Conservation (phyloP, 2,888 invertebrate genomes). For the Ligdia adustata region DNA sequence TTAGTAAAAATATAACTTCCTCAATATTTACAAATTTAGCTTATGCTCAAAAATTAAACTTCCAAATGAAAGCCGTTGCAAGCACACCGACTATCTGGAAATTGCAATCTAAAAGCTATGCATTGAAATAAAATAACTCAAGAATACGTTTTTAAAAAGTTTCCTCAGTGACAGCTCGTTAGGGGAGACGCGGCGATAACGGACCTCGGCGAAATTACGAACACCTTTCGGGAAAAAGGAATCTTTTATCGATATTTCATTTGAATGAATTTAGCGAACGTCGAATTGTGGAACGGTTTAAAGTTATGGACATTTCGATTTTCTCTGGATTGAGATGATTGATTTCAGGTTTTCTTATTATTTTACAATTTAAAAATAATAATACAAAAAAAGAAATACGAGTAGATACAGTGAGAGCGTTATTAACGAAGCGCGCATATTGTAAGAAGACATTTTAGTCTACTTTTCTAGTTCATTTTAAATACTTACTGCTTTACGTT, state of each 20-base stretch:
- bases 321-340: too few species aligned
- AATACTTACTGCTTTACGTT: too few species aligned
- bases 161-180: slow-evolving; percentile 43
- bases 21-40: too few species aligned
- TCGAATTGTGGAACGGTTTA: slow-evolving; percentile 14
- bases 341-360: too few species aligned
- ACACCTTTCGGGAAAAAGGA: slow-evolving; percentile 33
- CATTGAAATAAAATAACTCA: slow-evolving; percentile 38
- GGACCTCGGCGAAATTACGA: slow-evolving; percentile 40
- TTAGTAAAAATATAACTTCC: not conserved
- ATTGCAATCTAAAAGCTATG: slow-evolving; percentile 18
- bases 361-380: too few species aligned
- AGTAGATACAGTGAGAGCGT: too few species aligned
- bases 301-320: slow-evolving; percentile 9
- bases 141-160: slow-evolving; percentile 28
- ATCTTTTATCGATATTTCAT: slow-evolving; percentile 30
- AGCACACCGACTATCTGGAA: slow-evolving; percentile 15
- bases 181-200: slow-evolving; percentile 37
- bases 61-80: too few species aligned
- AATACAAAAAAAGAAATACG: too few species aligned
- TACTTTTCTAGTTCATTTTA: too few species aligned
- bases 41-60: too few species aligned
- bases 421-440: too few species aligned
- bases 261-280: slow-evolving; percentile 19
- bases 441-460: too few species aligned